These are phyloP conservation scores for Osmerus mordax DNA, from an alignment of 2,113 vertebrate genomes.

Conservation along the genomic window DNA sequence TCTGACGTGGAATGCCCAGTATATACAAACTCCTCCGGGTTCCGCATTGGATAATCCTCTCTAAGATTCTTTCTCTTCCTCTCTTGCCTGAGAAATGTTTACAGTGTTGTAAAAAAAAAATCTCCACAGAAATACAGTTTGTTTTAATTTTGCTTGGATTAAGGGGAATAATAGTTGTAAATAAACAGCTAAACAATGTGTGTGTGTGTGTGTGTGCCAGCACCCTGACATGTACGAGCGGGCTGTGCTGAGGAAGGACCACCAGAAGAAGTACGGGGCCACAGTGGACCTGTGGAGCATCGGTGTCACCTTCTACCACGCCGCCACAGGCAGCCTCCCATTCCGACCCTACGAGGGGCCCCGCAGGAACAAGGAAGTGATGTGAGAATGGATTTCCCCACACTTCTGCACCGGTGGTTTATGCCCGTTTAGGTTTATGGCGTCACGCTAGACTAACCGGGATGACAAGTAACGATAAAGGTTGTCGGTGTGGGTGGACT, in stretches of 20 bases:
- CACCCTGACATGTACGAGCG: conserved; percentile 98
- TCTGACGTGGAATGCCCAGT: not conserved
- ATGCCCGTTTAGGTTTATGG: not conserved
- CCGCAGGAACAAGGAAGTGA: conserved; percentile 97
- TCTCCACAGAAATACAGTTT: no score
- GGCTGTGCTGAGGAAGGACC: conserved; percentile 93
- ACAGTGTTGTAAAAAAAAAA: no score
- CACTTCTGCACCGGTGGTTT: not conserved
- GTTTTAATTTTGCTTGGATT: no score
- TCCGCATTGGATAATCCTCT: no score
- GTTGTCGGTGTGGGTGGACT: not conserved
- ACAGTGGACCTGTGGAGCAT: conserved; percentile 98
- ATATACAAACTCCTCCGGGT: not conserved
- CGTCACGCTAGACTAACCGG: no score
- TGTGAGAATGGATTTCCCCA: conserved; percentile 71
- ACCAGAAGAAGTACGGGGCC: conserved; percentile 96
- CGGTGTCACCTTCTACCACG: conserved; percentile 96
- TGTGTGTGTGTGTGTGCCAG: conserved; percentile 51
- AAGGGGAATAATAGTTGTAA: no score
- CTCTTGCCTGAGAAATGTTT: no score
- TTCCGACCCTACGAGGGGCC: conserved; percentile 97
- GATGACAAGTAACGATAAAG: not conserved
- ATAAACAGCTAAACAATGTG: not conserved
- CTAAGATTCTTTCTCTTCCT: no score
- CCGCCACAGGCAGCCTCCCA: conserved; percentile 91